Evolutionary conservation across 2,888 invertebrate genomes (phyloP).

Genomic region (Standfussiana lucernea): DNA sequence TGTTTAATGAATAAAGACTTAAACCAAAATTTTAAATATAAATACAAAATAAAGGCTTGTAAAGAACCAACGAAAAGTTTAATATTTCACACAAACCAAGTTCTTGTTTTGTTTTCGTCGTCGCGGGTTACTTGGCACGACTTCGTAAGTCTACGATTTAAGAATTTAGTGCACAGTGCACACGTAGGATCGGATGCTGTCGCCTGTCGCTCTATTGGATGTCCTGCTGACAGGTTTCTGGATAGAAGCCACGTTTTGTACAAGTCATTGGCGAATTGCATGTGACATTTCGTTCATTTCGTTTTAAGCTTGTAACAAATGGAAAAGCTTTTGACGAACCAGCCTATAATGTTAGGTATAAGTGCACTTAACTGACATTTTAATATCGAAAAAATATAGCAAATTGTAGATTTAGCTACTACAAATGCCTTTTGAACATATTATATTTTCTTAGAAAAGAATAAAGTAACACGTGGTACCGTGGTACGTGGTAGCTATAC

Average conservation of each 20-base stretch:
- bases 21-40: background rate
- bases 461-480: background rate
- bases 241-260: conserved; percentile 53
- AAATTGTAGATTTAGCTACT: background rate
- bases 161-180: conserved; percentile 57
- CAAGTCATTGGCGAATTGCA: conserved; percentile 33
- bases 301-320: background rate
- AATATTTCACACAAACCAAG: conserved; percentile 35
- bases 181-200: conserved; percentile 53
- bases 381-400: background rate
- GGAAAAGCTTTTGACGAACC: background rate
- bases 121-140: conserved; percentile 57
- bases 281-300: conserved; percentile 14
- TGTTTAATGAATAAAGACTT: background rate
- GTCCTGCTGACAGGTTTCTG: conserved; percentile 53
- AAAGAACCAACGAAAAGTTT: conserved; percentile 23
- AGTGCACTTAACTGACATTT: background rate
- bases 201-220: conserved; percentile 54
- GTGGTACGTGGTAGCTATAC: background rate
- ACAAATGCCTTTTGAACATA: background rate
- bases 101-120: conserved; percentile 51
- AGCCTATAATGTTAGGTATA: background rate
- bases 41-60: background rate
- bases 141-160: conserved; percentile 42
- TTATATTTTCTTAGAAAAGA: background rate